Evolutionary conservation across 2,888 invertebrate genomes (phyloP), one percentile per base, ranked within the genome.

Genomic region (Zele albiditarsus): DNA sequence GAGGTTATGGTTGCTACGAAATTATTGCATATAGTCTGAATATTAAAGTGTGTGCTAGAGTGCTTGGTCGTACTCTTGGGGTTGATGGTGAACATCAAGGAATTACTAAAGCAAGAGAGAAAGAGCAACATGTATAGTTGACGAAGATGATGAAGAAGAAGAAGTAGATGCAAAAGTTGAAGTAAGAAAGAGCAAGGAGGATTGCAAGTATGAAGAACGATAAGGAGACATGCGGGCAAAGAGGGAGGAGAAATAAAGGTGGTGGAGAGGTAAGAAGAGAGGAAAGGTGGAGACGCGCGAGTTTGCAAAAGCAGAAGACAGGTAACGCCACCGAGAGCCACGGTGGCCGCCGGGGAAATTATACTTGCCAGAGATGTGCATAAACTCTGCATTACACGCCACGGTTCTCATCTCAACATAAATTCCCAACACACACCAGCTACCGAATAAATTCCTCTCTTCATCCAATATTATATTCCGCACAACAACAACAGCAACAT

Each of bases 1-100:
- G 81, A 82, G 82, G 84, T 85, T 86, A 87, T 84, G 86, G 85
- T 85, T 84, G 84, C 84, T 82, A 83, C 85, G 85, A 86, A 88
- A 89, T 89, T 89, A 88, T 88, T 87, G 88, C 89, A 88, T 89
- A 88, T 88, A 88, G 87, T 87, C 84, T 88, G 88, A 89, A 89
- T 89, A 89, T 88, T 89, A 88, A 88, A 89, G 86, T 84, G 87
- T 84, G 87, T 81, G 84, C 80, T 82, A 83, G 83, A 86, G 86
- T 83, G 84, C 83, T 80, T 71, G 81, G 79, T 80, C 78, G 82
- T 81, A 79, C 81, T 79, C 80, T 65, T 70, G 58, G 78, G 81
- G 79, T 75, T 76, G 78, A 73, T 81, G 79, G 80, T 80, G 81
- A 81, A 81, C 80, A 79, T 71, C 78, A 71, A 78, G 79, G 77